Conservation (phyloP, 2,113 vertebrate genomes). For the Eleginops maclovinus region DNA sequence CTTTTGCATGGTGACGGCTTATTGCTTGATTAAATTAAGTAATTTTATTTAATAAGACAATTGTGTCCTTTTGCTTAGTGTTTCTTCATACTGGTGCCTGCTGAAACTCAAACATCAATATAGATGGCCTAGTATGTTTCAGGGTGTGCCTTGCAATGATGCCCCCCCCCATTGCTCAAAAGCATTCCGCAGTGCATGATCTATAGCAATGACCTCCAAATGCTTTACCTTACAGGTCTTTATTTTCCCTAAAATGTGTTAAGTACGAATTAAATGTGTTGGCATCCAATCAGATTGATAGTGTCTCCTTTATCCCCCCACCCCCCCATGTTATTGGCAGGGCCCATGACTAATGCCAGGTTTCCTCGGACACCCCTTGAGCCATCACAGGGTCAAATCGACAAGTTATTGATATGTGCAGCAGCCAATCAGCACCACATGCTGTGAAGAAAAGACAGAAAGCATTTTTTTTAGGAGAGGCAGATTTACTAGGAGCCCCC, state of each 20-base stretch:
- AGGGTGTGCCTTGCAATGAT: too few species aligned
- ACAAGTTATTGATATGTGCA: conserved; percentile 64
- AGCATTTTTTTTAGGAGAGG: conserved; percentile 49
- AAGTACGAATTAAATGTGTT: background rate
- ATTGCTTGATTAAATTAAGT: too few species aligned
- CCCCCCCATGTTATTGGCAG: conserved; percentile 46
- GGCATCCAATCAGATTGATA: conserved; percentile 32
- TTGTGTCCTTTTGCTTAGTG: too few species aligned
- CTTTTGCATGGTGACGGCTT: too few species aligned
- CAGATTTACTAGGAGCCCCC: conserved; percentile 57
- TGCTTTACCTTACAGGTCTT: background rate
- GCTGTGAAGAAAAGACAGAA: conserved; percentile 58
- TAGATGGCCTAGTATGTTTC: too few species aligned
- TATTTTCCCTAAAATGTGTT: background rate
- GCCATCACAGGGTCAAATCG: conserved; percentile 57
- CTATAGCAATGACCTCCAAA: background rate
- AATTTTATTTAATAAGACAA: too few species aligned
- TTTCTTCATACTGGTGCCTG: too few species aligned
- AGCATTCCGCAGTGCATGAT: background rate
- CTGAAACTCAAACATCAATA: too few species aligned
- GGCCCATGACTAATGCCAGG: conserved; percentile 43
- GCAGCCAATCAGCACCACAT: conserved; percentile 73
- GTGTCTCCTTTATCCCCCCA: background rate
- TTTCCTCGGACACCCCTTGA: conserved; percentile 69
- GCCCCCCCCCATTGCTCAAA: too few species aligned